Evolutionary conservation across 2,797 vertebrate species (phyloP), one percentile per base, ranked within the genome.

Genomic region (Brotula barbata): DNA sequence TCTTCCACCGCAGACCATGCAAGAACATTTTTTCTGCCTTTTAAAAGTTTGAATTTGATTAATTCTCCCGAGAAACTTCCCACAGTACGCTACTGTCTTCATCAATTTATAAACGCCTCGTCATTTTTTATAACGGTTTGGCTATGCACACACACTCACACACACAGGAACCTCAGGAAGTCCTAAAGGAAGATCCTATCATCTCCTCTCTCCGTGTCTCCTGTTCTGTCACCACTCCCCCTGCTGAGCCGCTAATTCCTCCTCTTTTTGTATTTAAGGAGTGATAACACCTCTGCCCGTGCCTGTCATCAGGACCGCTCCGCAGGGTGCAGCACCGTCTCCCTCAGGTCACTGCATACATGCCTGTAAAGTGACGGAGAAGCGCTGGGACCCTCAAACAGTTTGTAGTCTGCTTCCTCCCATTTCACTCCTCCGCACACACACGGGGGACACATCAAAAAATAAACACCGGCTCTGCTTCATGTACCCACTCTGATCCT

Each of bases 221-320:
- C 77, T 75, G 74, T 86, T 86, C 77, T 87, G 85, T 88, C 88
- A 87, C 58, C 85, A 75, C 83, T 72, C 21, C 28, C 56, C 74
- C 47, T 33, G 31, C 68, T 77, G 78, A 64, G 81, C 78, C 81
- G 58, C 64, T 77, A 86, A 89, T 86, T 88, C 77, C 64, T 55
- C 55, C 70, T 61, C 68, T 65, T 81, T 71, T 68, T 69, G 62
- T 80, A 73, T 85, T 88, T 85, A 81, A 81, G 77, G 55, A 64
- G 72, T 73, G 84, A 87, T 84, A 83, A 83, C 83, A 83, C 75
- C 71, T 86, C 77, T 84, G 60, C 31, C 19, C 7, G 71, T 36
- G 72, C 62, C 73, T 75, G 77, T 80, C 76, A 46, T 46, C 68
- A 1, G 54, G 49, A 46, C 43, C 33, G 68, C 73, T 75, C 73